A percentile compares a stretch with the other conserved stretches of the same genome.
phyloP scores from a whole-genome alignment of 2,113 vertebrate genomes.

The Corvus cornix region DNA sequence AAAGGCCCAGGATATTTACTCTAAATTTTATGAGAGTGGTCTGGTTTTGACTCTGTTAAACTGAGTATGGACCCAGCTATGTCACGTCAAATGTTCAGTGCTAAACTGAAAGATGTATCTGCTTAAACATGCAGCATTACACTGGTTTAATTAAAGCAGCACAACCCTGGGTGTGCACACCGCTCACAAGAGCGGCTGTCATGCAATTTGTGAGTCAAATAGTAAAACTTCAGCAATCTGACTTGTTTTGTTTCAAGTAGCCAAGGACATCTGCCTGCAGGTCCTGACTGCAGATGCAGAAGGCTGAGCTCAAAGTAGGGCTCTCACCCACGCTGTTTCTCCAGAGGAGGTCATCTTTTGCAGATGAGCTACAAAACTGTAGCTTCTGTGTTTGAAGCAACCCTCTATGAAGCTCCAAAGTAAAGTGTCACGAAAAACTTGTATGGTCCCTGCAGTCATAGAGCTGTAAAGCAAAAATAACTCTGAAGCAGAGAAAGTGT shows the following conservation, averaged over 20 bases:
- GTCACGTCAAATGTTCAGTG: neutral
- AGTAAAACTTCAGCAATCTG: neutral
- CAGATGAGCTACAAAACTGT: neutral
- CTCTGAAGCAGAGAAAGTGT: neutral
- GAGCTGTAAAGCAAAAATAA: neutral
- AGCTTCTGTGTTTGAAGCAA: neutral
- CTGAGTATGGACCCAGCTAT: neutral
- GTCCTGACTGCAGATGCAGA: neutral
- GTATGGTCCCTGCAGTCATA: neutral
- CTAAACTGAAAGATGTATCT: neutral
- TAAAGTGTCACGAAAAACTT: neutral
- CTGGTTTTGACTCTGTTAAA: neutral
- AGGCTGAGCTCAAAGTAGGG: neutral
- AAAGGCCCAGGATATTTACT: neutral
- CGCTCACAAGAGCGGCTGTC: neutral
- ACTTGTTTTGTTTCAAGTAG: neutral
- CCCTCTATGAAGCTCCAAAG: neutral
- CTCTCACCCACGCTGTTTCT: rapidly evolving
- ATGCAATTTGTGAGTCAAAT: neutral
- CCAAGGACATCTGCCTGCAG: neutral
- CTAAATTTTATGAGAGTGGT: neutral
- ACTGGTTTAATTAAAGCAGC: neutral
- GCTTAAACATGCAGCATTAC: neutral
- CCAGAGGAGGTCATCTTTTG: neutral
- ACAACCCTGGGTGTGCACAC: neutral